Evolutionary conservation across 2,113 vertebrate species (phyloP).

Genomic region (Callorhinus ursinus): DNA sequence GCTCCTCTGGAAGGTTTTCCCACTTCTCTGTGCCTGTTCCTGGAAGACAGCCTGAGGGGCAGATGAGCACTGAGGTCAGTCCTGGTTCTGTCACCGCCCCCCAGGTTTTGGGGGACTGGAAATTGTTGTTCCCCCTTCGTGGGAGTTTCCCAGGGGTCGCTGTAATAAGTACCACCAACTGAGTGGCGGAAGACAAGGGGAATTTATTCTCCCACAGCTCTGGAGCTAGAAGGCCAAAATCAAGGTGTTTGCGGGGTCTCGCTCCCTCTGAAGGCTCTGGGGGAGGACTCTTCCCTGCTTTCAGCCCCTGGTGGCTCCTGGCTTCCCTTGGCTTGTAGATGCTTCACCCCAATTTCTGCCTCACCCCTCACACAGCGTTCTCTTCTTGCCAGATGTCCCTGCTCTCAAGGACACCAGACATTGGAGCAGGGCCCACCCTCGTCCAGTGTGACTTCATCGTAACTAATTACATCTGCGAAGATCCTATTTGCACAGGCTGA

Average conservation of each 20-base stretch:
- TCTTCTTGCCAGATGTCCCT: neutral
- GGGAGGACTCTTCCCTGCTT: neutral
- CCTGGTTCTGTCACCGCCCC: fast-evolving
- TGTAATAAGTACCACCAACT: fast-evolving
- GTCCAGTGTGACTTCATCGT: neutral
- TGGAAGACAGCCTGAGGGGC: neutral
- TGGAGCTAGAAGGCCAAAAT: neutral
- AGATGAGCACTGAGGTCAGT: fast-evolving
- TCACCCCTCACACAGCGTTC: fast-evolving
- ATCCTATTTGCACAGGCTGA: too few species aligned
- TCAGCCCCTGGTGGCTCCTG: neutral
- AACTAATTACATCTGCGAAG: neutral
- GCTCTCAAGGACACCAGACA: neutral
- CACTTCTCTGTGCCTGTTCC: fast-evolving
- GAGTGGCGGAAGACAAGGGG: neutral
- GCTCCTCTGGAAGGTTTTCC: fast-evolving
- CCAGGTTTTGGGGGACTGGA: fast-evolving
- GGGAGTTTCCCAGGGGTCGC: fast-evolving
- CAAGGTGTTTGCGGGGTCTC: fast-evolving
- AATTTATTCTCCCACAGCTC: too few species aligned
- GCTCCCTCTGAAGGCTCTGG: too few species aligned
- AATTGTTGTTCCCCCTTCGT: too few species aligned
- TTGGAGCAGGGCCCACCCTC: neutral
- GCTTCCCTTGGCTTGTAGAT: neutral
- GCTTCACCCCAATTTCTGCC: too few species aligned